Conservation (phyloP, 2,797 vertebrate species). For the Echiichthys vipera region DNA sequence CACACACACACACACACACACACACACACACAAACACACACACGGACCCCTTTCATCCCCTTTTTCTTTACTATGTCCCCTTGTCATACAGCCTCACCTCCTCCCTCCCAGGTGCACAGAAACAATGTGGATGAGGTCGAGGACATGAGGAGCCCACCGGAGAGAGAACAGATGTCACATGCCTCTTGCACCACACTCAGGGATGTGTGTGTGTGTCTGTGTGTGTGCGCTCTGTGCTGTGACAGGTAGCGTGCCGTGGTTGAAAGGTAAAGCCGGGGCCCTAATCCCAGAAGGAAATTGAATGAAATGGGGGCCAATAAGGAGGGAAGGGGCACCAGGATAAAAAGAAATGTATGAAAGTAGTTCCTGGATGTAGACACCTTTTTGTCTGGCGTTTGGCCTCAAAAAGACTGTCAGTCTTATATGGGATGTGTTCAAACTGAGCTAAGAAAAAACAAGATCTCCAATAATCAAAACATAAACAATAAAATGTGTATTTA, state of each 20-base stretch:
- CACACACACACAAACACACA: neutral
- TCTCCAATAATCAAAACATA: constrained; percentile 30
- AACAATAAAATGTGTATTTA: constrained; percentile 23
- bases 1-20: constrained; percentile 5
- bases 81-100: constrained; percentile 61
- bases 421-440: neutral
- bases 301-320: constrained; percentile 48
- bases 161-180: constrained; percentile 86
- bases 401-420: constrained; percentile 11
- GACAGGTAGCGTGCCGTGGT: constrained; percentile 78
- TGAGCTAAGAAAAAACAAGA: neutral
- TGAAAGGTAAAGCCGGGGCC: constrained; percentile 70
- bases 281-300: constrained; percentile 63
- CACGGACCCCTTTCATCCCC: constrained; percentile 39
- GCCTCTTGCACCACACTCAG: constrained; percentile 69
- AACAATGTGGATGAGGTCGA: constrained; percentile 77
- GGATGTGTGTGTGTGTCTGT: constrained; percentile 42
- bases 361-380: constrained; percentile 30
- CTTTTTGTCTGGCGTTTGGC: constrained; percentile 33
- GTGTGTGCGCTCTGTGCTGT: constrained; percentile 56
- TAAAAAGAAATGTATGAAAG: constrained; percentile 46
- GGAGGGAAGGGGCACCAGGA: constrained; percentile 13
- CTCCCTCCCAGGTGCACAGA: constrained; percentile 71
- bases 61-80: constrained; percentile 53
- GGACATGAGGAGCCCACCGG: constrained; percentile 79